Evolutionary conservation across 2,797 vertebrate genomes (phyloP).

Genomic region (Danionella dracula): DNA sequence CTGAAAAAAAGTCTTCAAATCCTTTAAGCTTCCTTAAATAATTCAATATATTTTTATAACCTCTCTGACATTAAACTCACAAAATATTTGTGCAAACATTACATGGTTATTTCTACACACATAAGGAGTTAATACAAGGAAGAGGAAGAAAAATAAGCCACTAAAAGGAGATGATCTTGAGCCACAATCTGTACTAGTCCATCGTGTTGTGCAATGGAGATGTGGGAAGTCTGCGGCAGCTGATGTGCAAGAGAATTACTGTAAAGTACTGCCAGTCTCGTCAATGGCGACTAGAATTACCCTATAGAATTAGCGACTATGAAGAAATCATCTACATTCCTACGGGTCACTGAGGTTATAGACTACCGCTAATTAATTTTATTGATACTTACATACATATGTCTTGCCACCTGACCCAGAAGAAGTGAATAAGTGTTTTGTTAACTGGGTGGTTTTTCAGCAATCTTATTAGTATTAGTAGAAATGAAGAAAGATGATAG

Average conservation of each 20-base stretch:
- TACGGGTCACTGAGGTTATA: neutral
- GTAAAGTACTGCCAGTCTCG: conserved; percentile 30
- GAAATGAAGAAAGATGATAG: no score
- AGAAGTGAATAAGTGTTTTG: neutral
- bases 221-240: conserved; percentile 9
- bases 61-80: neutral
- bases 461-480: no score
- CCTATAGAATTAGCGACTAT: no score
- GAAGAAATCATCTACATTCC: neutral
- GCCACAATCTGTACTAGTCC: neutral
- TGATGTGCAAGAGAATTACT: conserved; percentile 25
- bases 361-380: no score
- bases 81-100: no score
- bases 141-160: no score
- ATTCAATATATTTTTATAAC: no score
- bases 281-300: neutral
- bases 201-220: conserved; percentile 25
- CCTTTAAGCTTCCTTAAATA: no score
- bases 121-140: no score
- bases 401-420: conserved; percentile 56
- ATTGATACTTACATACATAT: conserved; percentile 67
- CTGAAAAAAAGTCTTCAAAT: no score
- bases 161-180: no score
- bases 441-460: neutral
- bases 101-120: no score